These are phyloP conservation scores for human DNA, from an alignment of 2,113 vertebrate genomes.

Conservation along the genomic window GRCh38 chr1:24468501-24469000, in stretches of 20 bases:
- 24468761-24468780: conserved; percentile 36
- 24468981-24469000: conserved; percentile 93
- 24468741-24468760: neutral
- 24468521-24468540: neutral
- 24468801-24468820: conserved; percentile 7
- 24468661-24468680: neutral
- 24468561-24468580: neutral
- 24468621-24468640: neutral
- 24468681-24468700: neutral
- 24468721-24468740: neutral
- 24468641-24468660: conserved; percentile 63
- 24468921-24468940: neutral
- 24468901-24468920: neutral
- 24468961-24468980: conserved; percentile 46
- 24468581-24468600: neutral
- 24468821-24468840: neutral
- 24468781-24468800: conserved; percentile 57
- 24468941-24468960: neutral
- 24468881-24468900: neutral
- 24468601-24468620: neutral
- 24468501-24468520: neutral
- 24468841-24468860: neutral
- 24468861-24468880: conserved; percentile 16
- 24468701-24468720: neutral
- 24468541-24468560: neutral